A percentile compares a stretch with the other conserved stretches of the same genome.
Evolutionary conservation across 2,888 invertebrate genomes (phyloP).

Genomic region (Coleophora flavipennella): DNA sequence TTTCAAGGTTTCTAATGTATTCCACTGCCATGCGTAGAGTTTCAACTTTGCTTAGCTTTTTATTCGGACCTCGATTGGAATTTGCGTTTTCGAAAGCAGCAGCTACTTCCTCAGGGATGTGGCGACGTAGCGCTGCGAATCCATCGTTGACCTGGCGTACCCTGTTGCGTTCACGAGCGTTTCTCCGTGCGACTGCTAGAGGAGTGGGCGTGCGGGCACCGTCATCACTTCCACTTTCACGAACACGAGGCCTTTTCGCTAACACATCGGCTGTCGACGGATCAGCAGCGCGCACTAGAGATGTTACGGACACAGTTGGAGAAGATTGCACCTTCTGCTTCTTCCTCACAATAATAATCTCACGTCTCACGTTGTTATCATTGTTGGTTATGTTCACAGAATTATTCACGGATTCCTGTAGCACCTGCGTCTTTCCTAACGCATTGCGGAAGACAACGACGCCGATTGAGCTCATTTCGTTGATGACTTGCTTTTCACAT

Average conservation of each 20-base stretch:
- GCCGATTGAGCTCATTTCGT: conserved; percentile 71
- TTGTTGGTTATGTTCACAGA: conserved; percentile 68
- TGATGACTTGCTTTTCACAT: conserved; percentile 56
- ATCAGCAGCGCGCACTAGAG: conserved; percentile 52
- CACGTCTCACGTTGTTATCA: conserved; percentile 45
- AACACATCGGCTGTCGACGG: conserved; percentile 35
- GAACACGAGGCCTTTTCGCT: conserved; percentile 46
- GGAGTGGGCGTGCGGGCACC: conserved; percentile 76
- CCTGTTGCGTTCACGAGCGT: conserved; percentile 93
- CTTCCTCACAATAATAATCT: conserved; percentile 71
- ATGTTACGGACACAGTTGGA: conserved; percentile 55
- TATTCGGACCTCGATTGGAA: conserved; percentile 77
- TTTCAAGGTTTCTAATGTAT: conserved; percentile 87
- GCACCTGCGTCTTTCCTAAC: conserved; percentile 74
- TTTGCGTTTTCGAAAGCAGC: conserved; percentile 77
- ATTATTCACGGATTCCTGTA: conserved; percentile 76
- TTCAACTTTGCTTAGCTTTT: conserved; percentile 90
- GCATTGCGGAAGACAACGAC: conserved; percentile 75
- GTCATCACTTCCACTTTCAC: conserved; percentile 60
- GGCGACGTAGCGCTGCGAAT: conserved; percentile 88
- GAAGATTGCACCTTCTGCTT: conserved; percentile 56
- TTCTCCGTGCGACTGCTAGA: conserved; percentile 88
- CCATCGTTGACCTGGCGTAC: conserved; percentile 95
- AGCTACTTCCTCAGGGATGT: conserved; percentile 88
- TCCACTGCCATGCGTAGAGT: conserved; percentile 92